A percentile compares a stretch with the other conserved stretches of the same genome.
Evolutionary conservation across 2,113 vertebrate genomes (phyloP).

Genomic region (Pheucticus melanocephalus): DNA sequence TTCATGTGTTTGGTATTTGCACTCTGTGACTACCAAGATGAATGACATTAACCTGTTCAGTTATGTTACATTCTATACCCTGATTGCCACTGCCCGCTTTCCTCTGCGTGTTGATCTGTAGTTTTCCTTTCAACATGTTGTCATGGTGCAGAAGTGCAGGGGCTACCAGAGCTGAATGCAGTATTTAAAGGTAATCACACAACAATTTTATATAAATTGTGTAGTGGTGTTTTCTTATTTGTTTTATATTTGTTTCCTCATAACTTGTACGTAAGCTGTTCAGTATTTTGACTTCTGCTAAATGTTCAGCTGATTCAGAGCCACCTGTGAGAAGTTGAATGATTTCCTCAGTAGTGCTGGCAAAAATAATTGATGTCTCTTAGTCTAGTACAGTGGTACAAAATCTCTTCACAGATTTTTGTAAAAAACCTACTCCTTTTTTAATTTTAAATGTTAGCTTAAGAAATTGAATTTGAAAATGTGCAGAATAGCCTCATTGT

Average conservation of each 20-base stretch:
- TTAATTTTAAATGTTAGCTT: not conserved
- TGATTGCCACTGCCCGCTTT: not conserved
- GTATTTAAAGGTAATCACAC: not conserved
- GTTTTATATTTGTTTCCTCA: not conserved
- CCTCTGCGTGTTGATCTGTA: not conserved
- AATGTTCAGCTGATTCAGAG: not conserved
- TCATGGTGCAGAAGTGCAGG: not conserved
- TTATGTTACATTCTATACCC: not conserved
- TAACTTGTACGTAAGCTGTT: not conserved
- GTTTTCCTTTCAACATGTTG: not conserved
- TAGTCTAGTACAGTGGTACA: not conserved
- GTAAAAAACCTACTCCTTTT: not conserved
- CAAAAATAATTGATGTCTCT: not conserved
- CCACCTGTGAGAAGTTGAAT: not conserved
- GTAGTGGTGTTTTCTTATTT: not conserved
- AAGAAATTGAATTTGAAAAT: not conserved
- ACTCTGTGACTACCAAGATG: not conserved
- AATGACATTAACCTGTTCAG: not conserved
- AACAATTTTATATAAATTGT: not conserved
- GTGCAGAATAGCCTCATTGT: not conserved
- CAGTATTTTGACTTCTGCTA: not conserved
- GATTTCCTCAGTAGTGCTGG: not conserved
- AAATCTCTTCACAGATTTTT: not conserved
- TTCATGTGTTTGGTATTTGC: not conserved
- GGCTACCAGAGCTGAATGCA: not conserved